Conservation (phyloP, 2,888 invertebrate species). For the Agriotes lineatus region DNA sequence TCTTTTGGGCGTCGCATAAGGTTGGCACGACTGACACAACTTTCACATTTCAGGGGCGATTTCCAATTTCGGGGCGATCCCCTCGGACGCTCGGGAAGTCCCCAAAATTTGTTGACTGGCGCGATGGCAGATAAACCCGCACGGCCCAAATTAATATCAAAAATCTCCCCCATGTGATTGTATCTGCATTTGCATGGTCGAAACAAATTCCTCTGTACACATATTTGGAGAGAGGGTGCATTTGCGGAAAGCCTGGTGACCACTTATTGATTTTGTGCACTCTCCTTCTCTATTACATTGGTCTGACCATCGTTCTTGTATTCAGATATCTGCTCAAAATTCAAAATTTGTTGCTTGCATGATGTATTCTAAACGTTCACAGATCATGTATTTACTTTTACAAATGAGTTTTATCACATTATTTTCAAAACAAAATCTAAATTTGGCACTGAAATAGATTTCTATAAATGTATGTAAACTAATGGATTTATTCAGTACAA, state of each 20-base stretch:
- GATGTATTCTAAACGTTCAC: no score
- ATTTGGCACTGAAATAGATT: no score
- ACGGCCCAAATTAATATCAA: background rate
- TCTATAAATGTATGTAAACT: no score
- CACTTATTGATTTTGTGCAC: constrained; percentile 43
- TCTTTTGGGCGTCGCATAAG: constrained; percentile 12
- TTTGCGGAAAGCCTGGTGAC: constrained; percentile 40
- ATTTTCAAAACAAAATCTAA: no score
- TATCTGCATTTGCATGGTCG: constrained; percentile 10
- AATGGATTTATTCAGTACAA: no score
- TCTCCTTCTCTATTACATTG: constrained; percentile 29
- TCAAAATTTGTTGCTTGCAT: no score
- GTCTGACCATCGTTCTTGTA: background rate
- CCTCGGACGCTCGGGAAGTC: background rate
- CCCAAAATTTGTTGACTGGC: background rate
- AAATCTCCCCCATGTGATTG: background rate
- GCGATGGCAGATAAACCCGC: background rate
- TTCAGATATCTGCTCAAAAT: background rate
- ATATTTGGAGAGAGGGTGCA: constrained; percentile 44
- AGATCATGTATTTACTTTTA: no score
- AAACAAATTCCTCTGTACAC: constrained; percentile 31
- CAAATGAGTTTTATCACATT: no score
- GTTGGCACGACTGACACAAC: background rate
- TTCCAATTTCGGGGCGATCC: background rate
- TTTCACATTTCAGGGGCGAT: background rate